Base-by-base conservation (phyloP, 2,113 vertebrate genomes). In the Hassar affinis region DNA sequence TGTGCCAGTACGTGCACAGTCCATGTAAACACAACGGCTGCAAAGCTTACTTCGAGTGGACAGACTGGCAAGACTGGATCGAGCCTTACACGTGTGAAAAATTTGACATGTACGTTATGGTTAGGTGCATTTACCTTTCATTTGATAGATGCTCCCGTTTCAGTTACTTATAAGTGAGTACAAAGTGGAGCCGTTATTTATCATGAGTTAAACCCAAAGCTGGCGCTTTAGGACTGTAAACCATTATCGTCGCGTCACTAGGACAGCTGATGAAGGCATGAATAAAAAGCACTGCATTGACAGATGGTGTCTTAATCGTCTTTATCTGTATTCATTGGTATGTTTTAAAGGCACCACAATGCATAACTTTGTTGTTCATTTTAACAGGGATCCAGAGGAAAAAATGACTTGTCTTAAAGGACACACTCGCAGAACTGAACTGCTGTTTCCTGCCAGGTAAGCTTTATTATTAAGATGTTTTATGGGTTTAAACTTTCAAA, bases 381-480 rank as follows among this genome's bases (percentile, higher is more conserved):
- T 71, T 42, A 83, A 77, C 42, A 93, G 93, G 84, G 87, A 47
- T 0, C 90, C 89, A 76, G 92, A 93, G 68, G 89, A 93, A 0
- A 35, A 91, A 80, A 86, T 89, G 56, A 91, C 90, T 2, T 94
- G 94, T 15, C 54, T 78, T 27, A 89, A 91, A 0, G 87, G 93
- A 51, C 88, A 93, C 84, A 38, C 18, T 18, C 90, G 90, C 45
- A 86, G 80, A 1, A 57, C 89, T 15, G 92, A 94, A 79, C 88
- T 93, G 80, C 86, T 93, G 25, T 89, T 94, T 62, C 93, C 94
- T 74, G 77, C 88, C 89, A 92, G 92, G 93, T 93, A 87, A 66
- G 51, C n/a, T 75, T 75, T 61, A 25, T 51, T 20, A 69, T 52
- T 15, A n/a, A 71, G 14, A 35, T 15, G 9, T 54, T 82, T 33